Percentiles rank a stretch among this genome's conserved stretches.
Evolutionary conservation across 2,113 vertebrate genomes (phyloP).

Genomic region (Perccottus glenii): DNA sequence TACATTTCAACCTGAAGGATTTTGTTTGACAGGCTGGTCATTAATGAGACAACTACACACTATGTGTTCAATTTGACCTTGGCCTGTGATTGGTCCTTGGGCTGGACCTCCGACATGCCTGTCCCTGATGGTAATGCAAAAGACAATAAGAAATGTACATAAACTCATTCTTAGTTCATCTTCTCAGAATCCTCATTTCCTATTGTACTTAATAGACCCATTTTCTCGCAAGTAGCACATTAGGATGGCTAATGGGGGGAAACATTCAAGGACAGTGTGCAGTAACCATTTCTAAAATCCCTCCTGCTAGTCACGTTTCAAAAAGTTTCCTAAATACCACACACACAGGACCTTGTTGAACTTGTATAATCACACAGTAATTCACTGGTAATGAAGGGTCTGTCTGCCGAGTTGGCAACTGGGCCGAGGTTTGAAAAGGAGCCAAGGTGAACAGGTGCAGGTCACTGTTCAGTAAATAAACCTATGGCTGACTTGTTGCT

Average conservation of each 20-base stretch:
- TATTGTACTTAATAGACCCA: neutral
- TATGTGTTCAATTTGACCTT: too few species aligned
- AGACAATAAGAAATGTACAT: neutral
- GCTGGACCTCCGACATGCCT: neutral
- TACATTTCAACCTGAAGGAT: constrained; percentile 2
- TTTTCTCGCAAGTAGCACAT: neutral
- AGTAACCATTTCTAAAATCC: neutral
- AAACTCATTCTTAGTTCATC: neutral
- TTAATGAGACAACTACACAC: neutral
- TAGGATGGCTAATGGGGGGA: neutral
- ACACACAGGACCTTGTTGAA: constrained; percentile 21
- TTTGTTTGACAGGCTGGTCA: neutral
- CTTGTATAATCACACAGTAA: constrained; percentile 12
- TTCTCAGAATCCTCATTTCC: too few species aligned
- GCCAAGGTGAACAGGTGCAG: constrained; percentile 20
- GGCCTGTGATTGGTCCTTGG: too few species aligned
- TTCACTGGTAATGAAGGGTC: constrained; percentile 28
- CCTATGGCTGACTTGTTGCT: constrained; percentile 10
- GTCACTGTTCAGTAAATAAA: constrained; percentile 30
- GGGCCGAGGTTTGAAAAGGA: constrained; percentile 25
- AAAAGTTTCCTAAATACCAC: constrained; percentile 8
- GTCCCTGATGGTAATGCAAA: neutral
- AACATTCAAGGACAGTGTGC: neutral
- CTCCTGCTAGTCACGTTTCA: constrained; percentile 8
- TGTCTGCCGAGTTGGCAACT: constrained; percentile 32